phyloP scores from a whole-genome alignment of 2,797 vertebrate genomes.

The Corythornis leucogaster region DNA sequence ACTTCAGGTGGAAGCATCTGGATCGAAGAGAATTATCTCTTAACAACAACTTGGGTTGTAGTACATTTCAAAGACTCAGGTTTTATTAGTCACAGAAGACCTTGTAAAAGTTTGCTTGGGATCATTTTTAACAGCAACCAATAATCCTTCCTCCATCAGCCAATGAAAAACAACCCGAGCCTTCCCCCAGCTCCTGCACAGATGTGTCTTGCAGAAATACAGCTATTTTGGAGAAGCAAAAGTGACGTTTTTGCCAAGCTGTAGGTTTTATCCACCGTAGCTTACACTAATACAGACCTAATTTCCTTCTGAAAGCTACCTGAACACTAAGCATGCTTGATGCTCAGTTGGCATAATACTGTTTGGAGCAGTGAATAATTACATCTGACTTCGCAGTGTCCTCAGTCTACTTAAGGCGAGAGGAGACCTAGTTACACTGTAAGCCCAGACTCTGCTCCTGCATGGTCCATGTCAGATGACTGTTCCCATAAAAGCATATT shows the following conservation, averaged over 20 bases:
- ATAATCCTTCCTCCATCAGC: slow-evolving; percentile 40
- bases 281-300: not conserved
- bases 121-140: slow-evolving; percentile 59
- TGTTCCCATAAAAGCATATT: not conserved
- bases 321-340: not conserved
- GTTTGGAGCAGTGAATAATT: not conserved
- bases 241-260: not conserved
- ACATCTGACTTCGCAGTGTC: not conserved
- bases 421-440: not conserved
- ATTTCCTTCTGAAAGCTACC: slow-evolving; percentile 36
- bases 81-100: slow-evolving; percentile 67
- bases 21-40: slow-evolving; percentile 59
- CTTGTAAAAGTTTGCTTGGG: slow-evolving; percentile 66
- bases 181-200: not conserved
- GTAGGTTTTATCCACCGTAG: slow-evolving; percentile 12
- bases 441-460: not conserved
- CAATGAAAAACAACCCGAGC: slow-evolving; percentile 19
- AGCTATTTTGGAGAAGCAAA: not conserved
- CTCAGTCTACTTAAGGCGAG: not conserved
- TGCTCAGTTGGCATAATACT: not conserved
- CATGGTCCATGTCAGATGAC: not conserved
- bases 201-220: slow-evolving; percentile 19
- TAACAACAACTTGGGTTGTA: slow-evolving; percentile 51
- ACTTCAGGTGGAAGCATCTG: slow-evolving; percentile 51
- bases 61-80: slow-evolving; percentile 49